A percentile compares a stretch with the other conserved stretches of the same genome.
Conservation (phyloP, 2,113 vertebrate genomes). For the Callospermophilus lateralis region DNA sequence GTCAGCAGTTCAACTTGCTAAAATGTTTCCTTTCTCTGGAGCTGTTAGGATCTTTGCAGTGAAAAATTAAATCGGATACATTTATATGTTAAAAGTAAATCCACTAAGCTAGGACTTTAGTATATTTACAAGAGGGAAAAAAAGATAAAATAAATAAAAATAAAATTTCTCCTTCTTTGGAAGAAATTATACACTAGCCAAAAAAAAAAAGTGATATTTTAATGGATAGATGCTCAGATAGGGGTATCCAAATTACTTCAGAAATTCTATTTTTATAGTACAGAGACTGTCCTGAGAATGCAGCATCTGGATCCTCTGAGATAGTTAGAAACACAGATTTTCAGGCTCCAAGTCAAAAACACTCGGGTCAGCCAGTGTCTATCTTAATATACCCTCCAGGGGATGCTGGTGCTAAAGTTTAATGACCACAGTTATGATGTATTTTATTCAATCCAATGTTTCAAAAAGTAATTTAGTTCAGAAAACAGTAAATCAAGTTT, state of each 20-base stretch:
- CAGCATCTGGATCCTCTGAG: background rate
- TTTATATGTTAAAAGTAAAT: background rate
- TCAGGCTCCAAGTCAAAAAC: background rate
- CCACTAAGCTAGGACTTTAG: background rate
- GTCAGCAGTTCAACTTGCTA: background rate
- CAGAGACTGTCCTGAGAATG: background rate
- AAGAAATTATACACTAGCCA: background rate
- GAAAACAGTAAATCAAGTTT: slow-evolving; percentile 42
- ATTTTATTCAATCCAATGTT: background rate
- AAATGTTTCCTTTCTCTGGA: background rate
- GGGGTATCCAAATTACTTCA: background rate
- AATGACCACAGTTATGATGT: background rate
- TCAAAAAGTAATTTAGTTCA: background rate
- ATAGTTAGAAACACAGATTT: background rate
- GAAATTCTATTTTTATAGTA: background rate
- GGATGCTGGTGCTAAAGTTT: background rate
- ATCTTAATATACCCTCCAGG: background rate
- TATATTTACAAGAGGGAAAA: background rate
- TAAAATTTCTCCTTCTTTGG: background rate
- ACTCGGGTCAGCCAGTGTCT: rapidly evolving
- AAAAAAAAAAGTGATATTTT: background rate
- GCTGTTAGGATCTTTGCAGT: background rate
- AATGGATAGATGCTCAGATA: background rate
- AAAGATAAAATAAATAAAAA: too few relatives aligned
- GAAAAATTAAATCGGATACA: background rate